Evolutionary conservation across 35 echinoderm and acorn worm species (phyloP).

Genomic region (Ptychodera flava): DNA sequence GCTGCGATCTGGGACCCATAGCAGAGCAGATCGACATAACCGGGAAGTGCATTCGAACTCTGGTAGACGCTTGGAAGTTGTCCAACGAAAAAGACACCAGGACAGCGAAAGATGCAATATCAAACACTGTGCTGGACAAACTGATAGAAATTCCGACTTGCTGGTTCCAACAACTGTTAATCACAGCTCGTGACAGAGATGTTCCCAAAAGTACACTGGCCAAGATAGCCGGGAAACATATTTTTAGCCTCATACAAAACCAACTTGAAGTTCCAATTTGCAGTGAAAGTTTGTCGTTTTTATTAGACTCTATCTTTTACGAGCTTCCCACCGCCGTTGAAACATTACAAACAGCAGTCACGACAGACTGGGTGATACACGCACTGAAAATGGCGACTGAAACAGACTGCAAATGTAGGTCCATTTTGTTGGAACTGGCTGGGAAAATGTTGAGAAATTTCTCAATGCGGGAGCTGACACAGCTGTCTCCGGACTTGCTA

Average conservation of each 20-base stretch:
- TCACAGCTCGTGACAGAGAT: background rate
- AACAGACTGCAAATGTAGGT: background rate
- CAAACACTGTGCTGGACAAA: background rate
- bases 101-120: background rate
- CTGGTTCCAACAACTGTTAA: background rate
- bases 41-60: background rate
- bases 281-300: background rate
- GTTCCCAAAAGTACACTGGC: background rate
- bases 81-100: background rate
- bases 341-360: background rate
- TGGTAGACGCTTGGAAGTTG: background rate
- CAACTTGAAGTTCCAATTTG: background rate
- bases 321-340: background rate
- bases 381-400: background rate
- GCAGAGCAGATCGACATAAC: background rate
- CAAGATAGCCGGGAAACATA: background rate
- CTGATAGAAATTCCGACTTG: background rate
- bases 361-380: background rate
- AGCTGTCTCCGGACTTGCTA: background rate
- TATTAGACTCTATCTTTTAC: background rate
- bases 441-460: background rate
- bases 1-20: background rate
- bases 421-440: background rate
- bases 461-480: background rate
- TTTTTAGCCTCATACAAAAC: background rate